Evolutionary conservation across 2,113 vertebrate genomes (phyloP), one percentile per base, ranked within the genome.

Genomic region (Indicator indicator): DNA sequence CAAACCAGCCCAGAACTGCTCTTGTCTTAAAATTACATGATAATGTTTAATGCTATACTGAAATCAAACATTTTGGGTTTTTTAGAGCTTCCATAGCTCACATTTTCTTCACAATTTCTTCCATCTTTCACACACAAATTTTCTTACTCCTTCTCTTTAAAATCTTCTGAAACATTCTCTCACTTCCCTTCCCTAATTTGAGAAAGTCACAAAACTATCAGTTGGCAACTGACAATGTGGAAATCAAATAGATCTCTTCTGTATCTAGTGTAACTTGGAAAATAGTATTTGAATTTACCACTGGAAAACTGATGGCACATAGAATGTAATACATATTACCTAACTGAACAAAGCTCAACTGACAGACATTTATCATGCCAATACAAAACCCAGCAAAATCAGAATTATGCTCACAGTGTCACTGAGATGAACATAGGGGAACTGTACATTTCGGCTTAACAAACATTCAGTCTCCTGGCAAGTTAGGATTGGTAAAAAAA

Each of bases 11-110:
- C 7, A 12, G 28, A 92, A 83, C 24, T 21, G 52, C 11, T 28
- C 42, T 58, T 72, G 71, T 33, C 71, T 65, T 72, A 64, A 81
- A 75, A 64, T 42, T 15, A n/a, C 32, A 69, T 24, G 4, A 72
- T 80, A 88, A 21, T 28, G 9, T 75, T 83, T 64, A 86, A 60
- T 42, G 55, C 6, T 28, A 11, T 46, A 58, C 11, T 68, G 54
- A 76, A 74, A 10, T 0, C 2, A 3, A 4, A 48, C 48, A 48
- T 20, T 59, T 65, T 18, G 5, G 1, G 0, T 16, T 44, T 69
- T 74, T 79, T 24, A 73, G 30, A 85, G 9, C n/a, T 62, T 83
- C 20, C 36, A 48, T 10, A 81, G 60, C n/a, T 76, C 36, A 86
- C 9, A 67, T 59, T 83, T 90, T 86, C 26, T 81, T 50, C 52